Evolutionary conservation across 2,888 invertebrate genomes (phyloP).

Genomic region (Girardia tigrina): DNA sequence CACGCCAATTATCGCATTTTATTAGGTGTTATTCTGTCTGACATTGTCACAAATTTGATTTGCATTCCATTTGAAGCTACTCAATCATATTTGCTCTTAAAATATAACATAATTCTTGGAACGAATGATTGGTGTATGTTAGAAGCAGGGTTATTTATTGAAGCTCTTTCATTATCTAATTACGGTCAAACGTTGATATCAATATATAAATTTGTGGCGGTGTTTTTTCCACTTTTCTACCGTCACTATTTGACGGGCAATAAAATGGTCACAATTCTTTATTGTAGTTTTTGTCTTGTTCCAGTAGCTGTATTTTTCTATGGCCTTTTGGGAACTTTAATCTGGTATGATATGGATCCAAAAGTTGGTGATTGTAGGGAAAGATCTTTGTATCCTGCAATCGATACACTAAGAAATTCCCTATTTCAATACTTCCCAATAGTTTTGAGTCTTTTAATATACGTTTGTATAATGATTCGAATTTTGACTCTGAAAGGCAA

Average conservation of each 20-base stretch:
- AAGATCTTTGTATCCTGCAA: not conserved
- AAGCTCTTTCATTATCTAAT: slow-evolving; percentile 16
- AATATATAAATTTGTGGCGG: not conserved
- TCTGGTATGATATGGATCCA: slow-evolving; percentile 15
- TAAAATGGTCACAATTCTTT: not conserved
- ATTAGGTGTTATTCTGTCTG: not conserved
- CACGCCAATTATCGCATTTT: slow-evolving; percentile 16
- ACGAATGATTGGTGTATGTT: not conserved
- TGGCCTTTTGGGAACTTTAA: not conserved
- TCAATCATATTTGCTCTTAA: not conserved
- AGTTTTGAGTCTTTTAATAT: not conserved
- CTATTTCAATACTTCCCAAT: slow-evolving; percentile 11
- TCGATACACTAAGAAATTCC: not conserved
- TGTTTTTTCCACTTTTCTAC: not conserved
- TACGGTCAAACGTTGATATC: slow-evolving; percentile 4
- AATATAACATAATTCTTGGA: not conserved
- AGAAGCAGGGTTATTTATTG: not conserved
- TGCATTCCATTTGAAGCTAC: slow-evolving; percentile 9
- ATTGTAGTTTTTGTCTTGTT: not conserved
- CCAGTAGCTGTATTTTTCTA: not conserved
- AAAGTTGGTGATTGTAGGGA: slow-evolving; percentile 10
- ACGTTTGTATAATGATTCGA: not conserved
- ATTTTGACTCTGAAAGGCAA: not conserved
- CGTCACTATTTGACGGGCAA: not conserved
- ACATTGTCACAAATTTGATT: slow-evolving; percentile 3